Percentiles rank a stretch among this genome's conserved stretches.
Evolutionary conservation across 2,797 vertebrate species (phyloP).

Genomic region (Squalus acanthias): DNA sequence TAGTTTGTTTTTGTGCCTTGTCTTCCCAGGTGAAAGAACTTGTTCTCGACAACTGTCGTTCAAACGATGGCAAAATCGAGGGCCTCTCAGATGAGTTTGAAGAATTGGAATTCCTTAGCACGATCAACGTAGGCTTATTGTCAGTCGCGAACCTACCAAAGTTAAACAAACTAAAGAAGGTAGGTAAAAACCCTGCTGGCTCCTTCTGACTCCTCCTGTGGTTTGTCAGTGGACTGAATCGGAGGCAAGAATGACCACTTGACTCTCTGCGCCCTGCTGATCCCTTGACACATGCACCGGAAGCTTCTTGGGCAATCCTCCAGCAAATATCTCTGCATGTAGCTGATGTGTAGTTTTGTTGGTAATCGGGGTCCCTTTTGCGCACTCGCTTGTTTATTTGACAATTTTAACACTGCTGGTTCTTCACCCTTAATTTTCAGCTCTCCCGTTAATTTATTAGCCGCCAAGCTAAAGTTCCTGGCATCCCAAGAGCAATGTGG

Average conservation of each 20-base stretch:
- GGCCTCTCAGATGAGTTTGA: slow-evolving; percentile 95
- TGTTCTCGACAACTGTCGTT: slow-evolving; percentile 93
- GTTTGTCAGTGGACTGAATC: neutral
- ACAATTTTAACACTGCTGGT: neutral
- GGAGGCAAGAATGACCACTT: neutral
- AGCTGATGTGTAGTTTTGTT: neutral
- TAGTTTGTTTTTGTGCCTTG: neutral
- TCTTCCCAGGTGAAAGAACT: slow-evolving; percentile 86
- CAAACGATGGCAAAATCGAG: slow-evolving; percentile 90
- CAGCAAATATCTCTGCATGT: neutral
- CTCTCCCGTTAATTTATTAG: too few relatives aligned
- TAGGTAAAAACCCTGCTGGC: slow-evolving; percentile 48
- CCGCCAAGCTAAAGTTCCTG: neutral
- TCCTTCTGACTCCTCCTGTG: neutral
- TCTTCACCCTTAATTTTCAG: neutral
- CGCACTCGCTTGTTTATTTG: neutral
- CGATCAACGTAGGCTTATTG: slow-evolving; percentile 91
- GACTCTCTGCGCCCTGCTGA: too few relatives aligned
- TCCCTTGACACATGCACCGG: too few relatives aligned
- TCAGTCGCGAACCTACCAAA: slow-evolving; percentile 94
- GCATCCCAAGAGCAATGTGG: neutral
- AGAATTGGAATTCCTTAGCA: slow-evolving; percentile 96
- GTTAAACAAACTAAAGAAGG: slow-evolving; percentile 99
- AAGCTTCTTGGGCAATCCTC: neutral
- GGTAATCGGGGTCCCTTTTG: neutral